phyloP scores from a whole-genome alignment of 2,113 vertebrate species.

The Tyrannus savana region DNA sequence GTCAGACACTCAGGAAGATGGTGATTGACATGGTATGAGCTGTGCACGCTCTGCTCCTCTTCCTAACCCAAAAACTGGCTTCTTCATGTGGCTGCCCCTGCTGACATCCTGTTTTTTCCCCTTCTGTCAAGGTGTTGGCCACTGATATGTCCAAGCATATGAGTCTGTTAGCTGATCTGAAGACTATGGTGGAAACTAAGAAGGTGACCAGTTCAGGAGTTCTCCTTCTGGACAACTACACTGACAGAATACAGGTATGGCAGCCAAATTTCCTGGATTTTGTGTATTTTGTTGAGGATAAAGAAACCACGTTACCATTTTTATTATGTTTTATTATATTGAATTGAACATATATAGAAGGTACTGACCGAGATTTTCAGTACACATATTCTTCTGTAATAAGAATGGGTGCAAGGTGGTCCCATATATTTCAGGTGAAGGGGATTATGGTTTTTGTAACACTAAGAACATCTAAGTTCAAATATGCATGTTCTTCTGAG shows the following conservation, averaged over 20 bases:
- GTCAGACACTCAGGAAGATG: slow-evolving; percentile 93
- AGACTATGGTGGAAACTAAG: slow-evolving; percentile 99
- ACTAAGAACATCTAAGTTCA: neutral
- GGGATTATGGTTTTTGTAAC: neutral
- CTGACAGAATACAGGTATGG: slow-evolving; percentile 94
- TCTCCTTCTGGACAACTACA: slow-evolving; percentile 95
- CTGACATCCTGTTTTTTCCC: neutral
- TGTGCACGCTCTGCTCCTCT: rapidly evolving
- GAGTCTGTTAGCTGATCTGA: slow-evolving; percentile 94
- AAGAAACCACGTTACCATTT: neutral
- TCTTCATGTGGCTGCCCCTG: neutral
- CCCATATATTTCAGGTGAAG: neutral
- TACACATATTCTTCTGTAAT: neutral
- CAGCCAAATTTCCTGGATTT: rapidly evolving
- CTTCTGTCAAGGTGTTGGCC: slow-evolving; percentile 85
- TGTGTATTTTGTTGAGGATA: neutral
- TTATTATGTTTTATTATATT: neutral
- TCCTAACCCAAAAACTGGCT: neutral
- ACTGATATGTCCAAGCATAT: slow-evolving; percentile 99
- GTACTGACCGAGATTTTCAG: neutral
- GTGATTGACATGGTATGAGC: slow-evolving; percentile 95
- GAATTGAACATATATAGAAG: rapidly evolving
- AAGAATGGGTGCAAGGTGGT: neutral
- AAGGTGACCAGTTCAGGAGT: slow-evolving; percentile 98
- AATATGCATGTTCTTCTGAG: rapidly evolving